Percentiles rank a stretch among this genome's conserved stretches.
These are phyloP conservation scores for Baccha elongata DNA, from an alignment of 2,888 invertebrate genomes.

Conservation along the genomic window DNA sequence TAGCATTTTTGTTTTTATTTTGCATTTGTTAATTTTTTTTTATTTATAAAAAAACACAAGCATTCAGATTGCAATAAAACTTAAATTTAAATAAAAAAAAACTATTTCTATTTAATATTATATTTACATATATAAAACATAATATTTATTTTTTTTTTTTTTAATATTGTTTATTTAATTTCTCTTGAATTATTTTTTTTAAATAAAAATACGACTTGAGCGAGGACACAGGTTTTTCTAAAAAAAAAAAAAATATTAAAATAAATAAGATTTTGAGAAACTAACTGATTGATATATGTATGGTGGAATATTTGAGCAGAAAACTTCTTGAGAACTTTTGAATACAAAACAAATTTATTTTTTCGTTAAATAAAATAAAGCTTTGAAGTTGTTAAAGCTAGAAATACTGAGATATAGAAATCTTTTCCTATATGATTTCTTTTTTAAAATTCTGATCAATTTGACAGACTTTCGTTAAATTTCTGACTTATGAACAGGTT, in stretches of 20 bases:
- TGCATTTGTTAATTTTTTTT: slow-evolving; percentile 26
- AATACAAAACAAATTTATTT: neutral
- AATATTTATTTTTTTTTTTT: slow-evolving; percentile 21
- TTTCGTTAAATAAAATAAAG: neutral
- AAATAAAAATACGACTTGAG: slow-evolving; percentile 59
- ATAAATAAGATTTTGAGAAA: slow-evolving; percentile 52
- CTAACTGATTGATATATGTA: slow-evolving; percentile 25
- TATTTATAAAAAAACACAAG: slow-evolving; percentile 51
- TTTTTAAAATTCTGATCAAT: neutral
- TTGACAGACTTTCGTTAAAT: neutral
- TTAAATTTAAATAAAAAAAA: slow-evolving; percentile 57
- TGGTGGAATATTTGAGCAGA: slow-evolving; percentile 57
- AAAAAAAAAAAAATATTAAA: slow-evolving; percentile 15
- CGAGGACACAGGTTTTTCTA: slow-evolving; percentile 63
- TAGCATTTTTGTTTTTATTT: slow-evolving; percentile 28
- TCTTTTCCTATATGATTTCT: neutral
- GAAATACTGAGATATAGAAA: slow-evolving; percentile 15
- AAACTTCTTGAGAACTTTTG: slow-evolving; percentile 24
- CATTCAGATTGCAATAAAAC: slow-evolving; percentile 52
- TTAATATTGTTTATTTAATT: slow-evolving; percentile 70
- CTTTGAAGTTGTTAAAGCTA: neutral
- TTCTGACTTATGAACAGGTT: neutral
- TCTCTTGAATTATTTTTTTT: slow-evolving; percentile 53
- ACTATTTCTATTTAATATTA: slow-evolving; percentile 55
- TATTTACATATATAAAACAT: slow-evolving; percentile 67